phyloP scores from a whole-genome alignment of 2,113 vertebrate species.

The Thomomys bottae region DNA sequence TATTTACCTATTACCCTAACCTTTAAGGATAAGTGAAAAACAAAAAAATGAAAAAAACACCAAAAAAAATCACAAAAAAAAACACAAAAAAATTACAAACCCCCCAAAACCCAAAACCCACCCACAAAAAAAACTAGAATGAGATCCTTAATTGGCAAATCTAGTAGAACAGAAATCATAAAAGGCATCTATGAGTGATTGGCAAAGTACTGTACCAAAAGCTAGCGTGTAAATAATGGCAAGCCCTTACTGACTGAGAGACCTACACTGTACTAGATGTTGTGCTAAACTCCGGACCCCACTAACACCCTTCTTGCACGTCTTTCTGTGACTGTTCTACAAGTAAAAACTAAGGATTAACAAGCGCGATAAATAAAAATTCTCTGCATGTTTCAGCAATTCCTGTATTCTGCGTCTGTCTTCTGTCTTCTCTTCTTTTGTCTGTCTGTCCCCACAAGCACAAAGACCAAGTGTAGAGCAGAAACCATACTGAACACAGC shows the following conservation, averaged over 20 bases:
- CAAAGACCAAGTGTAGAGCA: background rate
- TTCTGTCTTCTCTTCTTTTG: conserved; percentile 69
- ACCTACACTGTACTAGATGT: conserved; percentile 26
- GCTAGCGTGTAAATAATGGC: conserved; percentile 52
- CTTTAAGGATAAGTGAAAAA: conserved; percentile 36
- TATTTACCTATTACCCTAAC: conserved; percentile 36
- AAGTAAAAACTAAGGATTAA: conserved; percentile 64
- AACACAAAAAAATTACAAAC: no score
- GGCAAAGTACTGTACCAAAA: conserved; percentile 72
- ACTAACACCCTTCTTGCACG: conserved; percentile 66
- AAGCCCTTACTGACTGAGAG: conserved; percentile 19
- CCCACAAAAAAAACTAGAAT: background rate
- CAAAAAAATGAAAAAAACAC: background rate
- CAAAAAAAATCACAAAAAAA: no score
- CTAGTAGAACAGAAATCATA: background rate
- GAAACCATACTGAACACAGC: background rate
- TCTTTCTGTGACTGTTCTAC: conserved; percentile 55
- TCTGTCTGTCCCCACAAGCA: conserved; percentile 58
- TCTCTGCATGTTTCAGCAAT: conserved; percentile 76
- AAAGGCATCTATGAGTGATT: conserved; percentile 37
- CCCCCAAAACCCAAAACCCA: no score
- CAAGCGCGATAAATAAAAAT: conserved; percentile 74
- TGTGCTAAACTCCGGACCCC: conserved; percentile 27
- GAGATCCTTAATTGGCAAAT: conserved; percentile 47
- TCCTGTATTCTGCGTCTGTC: conserved; percentile 77